Conservation (phyloP, 2,888 invertebrate genomes). For the Opisthograptis luteolata region DNA sequence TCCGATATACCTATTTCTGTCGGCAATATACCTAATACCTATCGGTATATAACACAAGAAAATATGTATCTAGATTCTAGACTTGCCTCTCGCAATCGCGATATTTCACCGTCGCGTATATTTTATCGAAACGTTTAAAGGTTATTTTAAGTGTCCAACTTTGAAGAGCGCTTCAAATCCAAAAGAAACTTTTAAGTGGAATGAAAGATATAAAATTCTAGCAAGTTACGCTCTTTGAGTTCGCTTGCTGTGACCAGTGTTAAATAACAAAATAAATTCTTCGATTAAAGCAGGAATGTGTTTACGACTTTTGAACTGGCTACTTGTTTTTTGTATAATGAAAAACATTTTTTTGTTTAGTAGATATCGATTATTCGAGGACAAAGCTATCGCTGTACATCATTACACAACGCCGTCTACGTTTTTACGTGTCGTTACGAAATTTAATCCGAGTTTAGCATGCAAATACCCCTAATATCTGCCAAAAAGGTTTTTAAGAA, state of each 20-base stretch:
- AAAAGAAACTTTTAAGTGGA: constrained; percentile 33
- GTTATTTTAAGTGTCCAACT: constrained; percentile 33
- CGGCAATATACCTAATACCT: too few species aligned
- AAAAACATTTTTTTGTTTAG: too few species aligned
- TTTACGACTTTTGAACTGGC: not conserved
- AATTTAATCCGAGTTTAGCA: constrained; percentile 32
- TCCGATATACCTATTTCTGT: too few species aligned
- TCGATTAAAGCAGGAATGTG: not conserved
- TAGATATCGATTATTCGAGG: not conserved
- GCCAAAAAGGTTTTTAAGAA: constrained; percentile 31
- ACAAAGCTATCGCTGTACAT: constrained; percentile 5
- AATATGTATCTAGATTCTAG: too few species aligned
- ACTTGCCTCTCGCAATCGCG: not conserved
- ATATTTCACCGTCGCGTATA: not conserved
- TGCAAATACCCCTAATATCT: constrained; percentile 33
- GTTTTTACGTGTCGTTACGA: constrained; percentile 27
- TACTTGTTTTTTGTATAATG: too few species aligned
- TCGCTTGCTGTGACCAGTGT: constrained; percentile 1
- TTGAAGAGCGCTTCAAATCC: constrained; percentile 25
- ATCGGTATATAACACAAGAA: not conserved
- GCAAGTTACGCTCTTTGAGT: constrained; percentile 16
- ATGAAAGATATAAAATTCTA: constrained; percentile 25
- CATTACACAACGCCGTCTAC: constrained; percentile 2
- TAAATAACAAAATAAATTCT: constrained; percentile 1
- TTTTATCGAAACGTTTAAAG: constrained; percentile 25